Evolutionary conservation across 2,797 vertebrate genomes (phyloP), one percentile per base, ranked within the genome.

Genomic region (Gymnocypris eckloni): DNA sequence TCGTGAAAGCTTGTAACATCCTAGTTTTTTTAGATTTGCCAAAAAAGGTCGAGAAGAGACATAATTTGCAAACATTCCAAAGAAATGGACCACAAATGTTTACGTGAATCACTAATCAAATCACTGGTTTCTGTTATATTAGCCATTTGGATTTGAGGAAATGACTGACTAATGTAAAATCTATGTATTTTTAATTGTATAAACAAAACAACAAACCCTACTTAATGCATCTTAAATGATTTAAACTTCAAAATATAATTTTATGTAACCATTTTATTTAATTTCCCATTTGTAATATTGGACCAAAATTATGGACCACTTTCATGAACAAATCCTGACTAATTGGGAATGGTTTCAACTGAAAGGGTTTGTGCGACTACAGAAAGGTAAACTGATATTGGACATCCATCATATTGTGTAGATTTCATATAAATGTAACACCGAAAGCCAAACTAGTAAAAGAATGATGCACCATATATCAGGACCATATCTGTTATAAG

Each of bases 361-460:
- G 20, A 71, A 77, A 56, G 18, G 50, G 25, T 33, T 33, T 33
- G 72, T 33, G 8, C 0, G 8, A 25, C 72, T 75, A 15, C 37
- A 13, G 10, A 71, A 77, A 56, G 18, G 73, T 77, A 54, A 56
- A 56, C 18, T 22, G 33, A 56, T 39, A 56, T 20, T n/a, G 33
- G 75, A 59, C 75, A 56, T 77, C 73, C 73, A 39, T 78, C 20
- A 41, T 41, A 78, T 59, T 25, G 52, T 78, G 52, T 41, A 4
- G 12, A 28, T 45, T 43, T 6, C 77, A 43, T 64, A 41, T 39
- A 41, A 25, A 28, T 79, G 41, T 64, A 64, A 64, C 56, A 79
- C 22, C 18, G n/a, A 61, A 45, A 61, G 77, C 39, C n/a, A 79
- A 79, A 79, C 56, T 28, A 61, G 39, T 61, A 45, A 43, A n/a